Evolutionary conservation across 1,140 invertebrate species (phyloP).

Genomic region (Drosophila malerkotliana): DNA sequence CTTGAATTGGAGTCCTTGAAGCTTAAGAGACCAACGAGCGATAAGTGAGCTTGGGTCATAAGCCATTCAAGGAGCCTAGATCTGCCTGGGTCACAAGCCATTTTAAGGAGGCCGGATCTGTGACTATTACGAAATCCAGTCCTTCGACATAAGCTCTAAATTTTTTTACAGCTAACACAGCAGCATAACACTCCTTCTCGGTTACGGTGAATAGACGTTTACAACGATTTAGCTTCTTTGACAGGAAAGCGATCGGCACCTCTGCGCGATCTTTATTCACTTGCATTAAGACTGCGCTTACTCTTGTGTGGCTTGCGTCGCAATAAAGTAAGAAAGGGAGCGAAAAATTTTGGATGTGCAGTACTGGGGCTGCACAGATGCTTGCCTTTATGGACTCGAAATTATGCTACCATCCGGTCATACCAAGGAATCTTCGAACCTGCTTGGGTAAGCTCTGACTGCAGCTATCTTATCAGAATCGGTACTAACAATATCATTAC

Average conservation of each 20-base stretch:
- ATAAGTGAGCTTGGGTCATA: not conserved
- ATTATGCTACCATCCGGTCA: no score
- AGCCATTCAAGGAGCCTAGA: not conserved
- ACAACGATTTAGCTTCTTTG: conserved; percentile 4
- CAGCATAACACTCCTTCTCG: conserved; percentile 15
- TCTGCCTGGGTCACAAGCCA: conserved; percentile 12
- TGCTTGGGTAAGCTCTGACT: no score
- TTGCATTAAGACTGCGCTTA: conserved; percentile 2
- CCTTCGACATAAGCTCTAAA: conserved; percentile 19
- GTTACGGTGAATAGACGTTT: conserved; percentile 8
- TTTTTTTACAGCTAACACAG: conserved; percentile 3
- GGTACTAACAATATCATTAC: no score
- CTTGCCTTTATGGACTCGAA: no score
- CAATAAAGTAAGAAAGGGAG: no score
- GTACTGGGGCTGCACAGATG: no score
- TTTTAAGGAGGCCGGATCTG: no score
- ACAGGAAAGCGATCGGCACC: conserved; percentile 9
- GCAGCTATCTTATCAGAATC: no score
- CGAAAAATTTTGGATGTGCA: no score
- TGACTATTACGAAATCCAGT: not conserved
- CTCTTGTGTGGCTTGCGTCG: no score
- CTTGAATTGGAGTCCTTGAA: not conserved
- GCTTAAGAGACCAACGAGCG: conserved; percentile 12
- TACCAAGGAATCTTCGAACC: no score
- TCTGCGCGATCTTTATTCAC: not conserved